Evolutionary conservation across 2,797 vertebrate genomes (phyloP), one percentile per base, ranked within the genome.

Genomic region (Enteromius anoplus): DNA sequence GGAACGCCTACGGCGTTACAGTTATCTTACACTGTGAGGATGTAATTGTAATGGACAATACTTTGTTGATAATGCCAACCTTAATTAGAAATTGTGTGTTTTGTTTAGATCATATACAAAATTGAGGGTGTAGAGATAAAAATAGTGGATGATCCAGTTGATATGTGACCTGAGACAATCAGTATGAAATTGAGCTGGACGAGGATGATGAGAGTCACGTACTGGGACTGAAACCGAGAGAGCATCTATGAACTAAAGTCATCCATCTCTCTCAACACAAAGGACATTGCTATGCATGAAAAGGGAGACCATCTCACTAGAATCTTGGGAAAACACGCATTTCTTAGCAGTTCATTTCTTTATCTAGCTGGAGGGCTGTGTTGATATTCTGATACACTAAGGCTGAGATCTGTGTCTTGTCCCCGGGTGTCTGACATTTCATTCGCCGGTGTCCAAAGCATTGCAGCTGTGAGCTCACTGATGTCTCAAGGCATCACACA

Each of bases 341-440:
- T 83, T 85, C 71, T 84, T 68, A 77, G 72, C 71, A 69, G 29
- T 77, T 81, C 15, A 65, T 80, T 76, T 88, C 81, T 80, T 77
- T 78, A 87, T 84, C 80, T 78, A 86, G 83, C 83, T 86, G 71
- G 72, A 83, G 87, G 87, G 80, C 72, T 72, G 69, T 73, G 82
- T 80, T 88, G 82, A 85, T 85, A 85, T 82, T 84, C 71, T n/a
- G 87, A 83, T 88, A 81, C 21, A 32, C 60, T 80, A 49, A 77
- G 75, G 71, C 53, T 60, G 80, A 80, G 77, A 80, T 85, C 82
- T 88, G 77, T 83, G 82, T 78, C 87, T 83, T 87, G 78, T 69
- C 80, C 80, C 75, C 40, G 37, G 58, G 76, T 73, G 78, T 80
- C 76, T 88, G 85, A 84, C 80, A 76, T 88, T 88, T 88, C 19